Conservation (phyloP, 2,113 vertebrate genomes). For the Panthera leo region DNA sequence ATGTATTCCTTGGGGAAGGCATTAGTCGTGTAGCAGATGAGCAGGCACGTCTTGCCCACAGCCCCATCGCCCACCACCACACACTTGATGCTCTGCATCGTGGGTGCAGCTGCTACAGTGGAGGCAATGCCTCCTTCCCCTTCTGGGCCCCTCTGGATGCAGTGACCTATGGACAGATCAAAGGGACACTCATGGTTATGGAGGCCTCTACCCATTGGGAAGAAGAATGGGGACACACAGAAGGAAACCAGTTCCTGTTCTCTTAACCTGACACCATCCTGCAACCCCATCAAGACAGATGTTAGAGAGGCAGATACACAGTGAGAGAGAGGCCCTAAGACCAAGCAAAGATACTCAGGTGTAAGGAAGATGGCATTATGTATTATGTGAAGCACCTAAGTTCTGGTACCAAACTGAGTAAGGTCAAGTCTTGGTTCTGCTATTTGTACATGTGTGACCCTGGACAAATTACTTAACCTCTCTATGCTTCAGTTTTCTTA, state of each 20-base stretch:
- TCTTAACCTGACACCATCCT: neutral
- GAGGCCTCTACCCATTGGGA: neutral
- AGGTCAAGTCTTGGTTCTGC: neutral
- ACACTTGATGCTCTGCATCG: slow-evolving; percentile 96
- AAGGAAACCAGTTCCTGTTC: slow-evolving; percentile 6
- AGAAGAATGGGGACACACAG: neutral
- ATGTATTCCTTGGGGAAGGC: slow-evolving; percentile 96
- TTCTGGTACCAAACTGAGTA: slow-evolving; percentile 12
- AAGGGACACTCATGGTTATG: slow-evolving; percentile 22
- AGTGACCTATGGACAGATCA: slow-evolving; percentile 59
- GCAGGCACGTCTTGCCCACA: slow-evolving; percentile 94
- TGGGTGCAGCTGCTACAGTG: slow-evolving; percentile 22
- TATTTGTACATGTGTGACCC: neutral
- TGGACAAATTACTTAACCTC: slow-evolving; percentile 19
- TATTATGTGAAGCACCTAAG: neutral
- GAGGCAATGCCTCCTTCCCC: slow-evolving; percentile 72
- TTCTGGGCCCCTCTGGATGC: slow-evolving; percentile 57
- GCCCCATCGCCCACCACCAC: slow-evolving; percentile 95
- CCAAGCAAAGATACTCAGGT: neutral
- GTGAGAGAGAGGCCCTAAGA: neutral
- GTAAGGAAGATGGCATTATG: neutral
- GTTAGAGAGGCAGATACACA: neutral
- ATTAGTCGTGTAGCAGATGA: slow-evolving; percentile 96
- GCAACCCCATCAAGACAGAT: neutral
- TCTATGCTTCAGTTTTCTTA: slow-evolving; percentile 18